A percentile compares a stretch with the other conserved stretches of the same genome.
phyloP scores from a whole-genome alignment of 2,113 vertebrate species.

The Pseudonaja textilis region DNA sequence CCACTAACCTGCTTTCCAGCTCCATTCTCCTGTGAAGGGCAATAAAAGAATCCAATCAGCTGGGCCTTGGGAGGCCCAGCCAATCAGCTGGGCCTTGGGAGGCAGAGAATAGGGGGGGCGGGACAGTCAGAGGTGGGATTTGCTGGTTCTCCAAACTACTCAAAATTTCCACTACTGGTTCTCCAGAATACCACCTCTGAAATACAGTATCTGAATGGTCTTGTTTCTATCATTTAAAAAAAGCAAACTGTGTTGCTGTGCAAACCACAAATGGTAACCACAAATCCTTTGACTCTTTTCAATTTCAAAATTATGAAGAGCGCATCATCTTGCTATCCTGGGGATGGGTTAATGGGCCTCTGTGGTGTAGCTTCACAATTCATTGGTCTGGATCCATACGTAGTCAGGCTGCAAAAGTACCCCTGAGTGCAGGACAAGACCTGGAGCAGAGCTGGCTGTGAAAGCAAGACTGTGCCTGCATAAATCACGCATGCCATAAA shows the following conservation, averaged over 20 bases:
- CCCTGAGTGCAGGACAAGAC: neutral
- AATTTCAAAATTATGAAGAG: neutral
- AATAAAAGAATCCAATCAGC: too few species aligned
- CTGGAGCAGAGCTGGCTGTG: neutral
- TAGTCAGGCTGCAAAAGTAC: neutral
- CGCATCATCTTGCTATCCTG: neutral
- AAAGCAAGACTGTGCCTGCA: neutral
- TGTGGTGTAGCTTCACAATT: neutral
- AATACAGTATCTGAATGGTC: neutral
- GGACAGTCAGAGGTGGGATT: too few species aligned
- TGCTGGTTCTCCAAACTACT: too few species aligned
- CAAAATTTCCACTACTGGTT: too few species aligned
- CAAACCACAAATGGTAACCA: neutral
- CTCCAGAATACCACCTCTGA: too few species aligned
- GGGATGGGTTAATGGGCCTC: neutral
- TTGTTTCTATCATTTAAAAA: neutral
- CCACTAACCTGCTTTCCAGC: too few species aligned
- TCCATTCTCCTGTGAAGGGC: too few species aligned
- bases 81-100: too few species aligned
- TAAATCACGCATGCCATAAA: slow-evolving; percentile 29
- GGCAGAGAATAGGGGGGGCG: too few species aligned
- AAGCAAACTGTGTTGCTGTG: neutral
- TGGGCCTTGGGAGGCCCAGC: too few species aligned
- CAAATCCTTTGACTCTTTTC: neutral
- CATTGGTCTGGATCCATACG: neutral